Percentiles rank a stretch among this genome's conserved stretches.
These are phyloP conservation scores for Thymelicus sylvestris DNA, from an alignment of 2,888 invertebrate genomes.

Conservation along the genomic window DNA sequence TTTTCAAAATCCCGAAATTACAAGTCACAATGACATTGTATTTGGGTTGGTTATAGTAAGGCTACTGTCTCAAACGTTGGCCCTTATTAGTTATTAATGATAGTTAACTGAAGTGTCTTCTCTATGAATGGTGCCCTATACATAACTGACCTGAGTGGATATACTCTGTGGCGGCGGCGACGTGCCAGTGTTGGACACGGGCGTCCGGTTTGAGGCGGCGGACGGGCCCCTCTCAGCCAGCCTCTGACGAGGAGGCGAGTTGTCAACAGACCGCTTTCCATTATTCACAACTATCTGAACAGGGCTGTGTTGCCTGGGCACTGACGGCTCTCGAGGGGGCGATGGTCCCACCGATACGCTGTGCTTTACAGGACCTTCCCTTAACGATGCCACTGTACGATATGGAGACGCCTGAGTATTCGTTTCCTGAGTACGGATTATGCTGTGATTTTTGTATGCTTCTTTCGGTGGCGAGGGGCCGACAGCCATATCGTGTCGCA, in stretches of 20 bases:
- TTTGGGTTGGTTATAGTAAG: too few species aligned
- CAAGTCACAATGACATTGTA: too few species aligned
- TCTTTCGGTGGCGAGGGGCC: constrained; percentile 76
- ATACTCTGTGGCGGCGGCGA: constrained; percentile 95
- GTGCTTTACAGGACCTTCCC: constrained; percentile 54
- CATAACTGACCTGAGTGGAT: constrained; percentile 89
- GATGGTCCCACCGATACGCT: constrained; percentile 71
- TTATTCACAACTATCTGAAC: constrained; percentile 44
- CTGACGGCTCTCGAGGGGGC: constrained; percentile 61
- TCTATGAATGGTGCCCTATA: too few species aligned
- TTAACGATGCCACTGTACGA: constrained; percentile 41
- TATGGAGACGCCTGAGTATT: constrained; percentile 53
- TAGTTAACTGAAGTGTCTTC: too few species aligned
- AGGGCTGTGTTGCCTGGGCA: constrained; percentile 38
- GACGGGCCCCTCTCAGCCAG: constrained; percentile 53
- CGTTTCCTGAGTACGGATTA: constrained; percentile 39
- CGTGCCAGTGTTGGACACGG: constrained; percentile 88
- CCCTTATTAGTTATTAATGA: too few species aligned
- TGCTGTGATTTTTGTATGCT: constrained; percentile 36
- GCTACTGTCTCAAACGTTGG: too few species aligned
- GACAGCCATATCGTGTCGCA: constrained; percentile 69
- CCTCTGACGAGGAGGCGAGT: constrained; percentile 67
- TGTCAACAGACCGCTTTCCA: constrained; percentile 80
- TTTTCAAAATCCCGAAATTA: too few species aligned
- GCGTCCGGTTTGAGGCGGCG: constrained; percentile 55